These are phyloP conservation scores for Leiothrix lutea DNA, from an alignment of 2,113 vertebrate genomes.

Conservation along the genomic window DNA sequence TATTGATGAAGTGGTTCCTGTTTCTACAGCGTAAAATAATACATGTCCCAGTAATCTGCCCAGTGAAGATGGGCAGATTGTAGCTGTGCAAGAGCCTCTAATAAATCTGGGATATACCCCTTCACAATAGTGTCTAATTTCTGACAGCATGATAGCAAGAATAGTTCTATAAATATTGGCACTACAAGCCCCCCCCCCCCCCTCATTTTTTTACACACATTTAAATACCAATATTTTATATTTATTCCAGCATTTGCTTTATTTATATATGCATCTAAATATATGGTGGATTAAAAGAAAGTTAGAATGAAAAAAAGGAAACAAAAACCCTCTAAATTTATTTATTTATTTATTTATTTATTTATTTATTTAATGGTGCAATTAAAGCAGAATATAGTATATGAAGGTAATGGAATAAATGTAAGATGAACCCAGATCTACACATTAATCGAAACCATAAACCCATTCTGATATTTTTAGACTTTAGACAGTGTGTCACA, in stretches of 20 bases:
- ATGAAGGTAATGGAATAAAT: neutral
- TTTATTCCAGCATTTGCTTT: neutral
- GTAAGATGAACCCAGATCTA: neutral
- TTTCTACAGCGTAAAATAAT: neutral
- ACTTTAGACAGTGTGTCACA: neutral
- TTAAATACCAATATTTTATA: neutral
- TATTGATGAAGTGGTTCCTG: neutral
- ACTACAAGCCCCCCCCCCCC: accelerated
- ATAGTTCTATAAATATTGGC: neutral
- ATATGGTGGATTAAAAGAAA: neutral
- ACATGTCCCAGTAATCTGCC: neutral
- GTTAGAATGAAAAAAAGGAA: neutral
- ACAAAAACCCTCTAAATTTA: neutral
- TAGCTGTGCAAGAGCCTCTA: neutral
- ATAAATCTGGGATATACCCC: neutral
- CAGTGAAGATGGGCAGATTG: neutral
- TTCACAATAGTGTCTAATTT: neutral
- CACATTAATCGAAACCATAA: neutral
- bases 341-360: neutral
- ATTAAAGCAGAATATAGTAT: neutral
- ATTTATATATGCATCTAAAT: neutral
- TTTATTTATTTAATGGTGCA: neutral
- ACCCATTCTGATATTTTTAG: neutral
- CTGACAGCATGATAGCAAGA: neutral
- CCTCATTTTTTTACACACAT: accelerated